Evolutionary conservation across 2,888 invertebrate genomes (phyloP).

Genomic region (Dichetophora obliterata): DNA sequence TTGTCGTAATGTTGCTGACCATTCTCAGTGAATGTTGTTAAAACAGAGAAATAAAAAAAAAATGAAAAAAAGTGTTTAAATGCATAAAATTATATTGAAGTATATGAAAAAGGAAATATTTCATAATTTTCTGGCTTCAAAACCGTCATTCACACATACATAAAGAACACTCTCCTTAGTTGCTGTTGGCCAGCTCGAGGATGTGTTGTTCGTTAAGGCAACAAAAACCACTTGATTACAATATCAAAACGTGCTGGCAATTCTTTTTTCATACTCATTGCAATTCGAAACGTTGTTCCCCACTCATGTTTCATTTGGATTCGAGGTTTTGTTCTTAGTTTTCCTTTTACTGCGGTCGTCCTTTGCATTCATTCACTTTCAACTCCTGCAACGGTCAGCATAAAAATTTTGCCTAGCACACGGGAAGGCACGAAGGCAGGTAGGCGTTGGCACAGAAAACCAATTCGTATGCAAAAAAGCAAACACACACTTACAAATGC

Average conservation of each 20-base stretch:
- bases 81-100: no score
- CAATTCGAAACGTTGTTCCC: background rate
- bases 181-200: no score
- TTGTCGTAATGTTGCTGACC: no score
- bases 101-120: no score
- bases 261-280: background rate
- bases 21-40: no score
- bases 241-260: constrained; percentile 29
- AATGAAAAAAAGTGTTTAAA: no score
- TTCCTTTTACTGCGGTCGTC: background rate
- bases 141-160: no score
- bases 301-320: background rate
- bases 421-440: background rate
- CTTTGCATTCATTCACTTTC: background rate
- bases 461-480: constrained; percentile 9
- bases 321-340: background rate
- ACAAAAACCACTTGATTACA: constrained; percentile 39
- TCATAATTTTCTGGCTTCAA: no score
- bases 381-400: background rate
- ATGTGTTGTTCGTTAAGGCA: constrained; percentile 24
- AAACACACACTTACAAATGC: constrained; percentile 9
- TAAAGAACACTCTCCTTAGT: no score
- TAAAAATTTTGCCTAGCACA: background rate
- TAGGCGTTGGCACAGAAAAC: constrained; percentile 2
- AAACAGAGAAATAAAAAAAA: no score